Evolutionary conservation across 2,888 invertebrate species (phyloP).

Genomic region (Pollenia labialis): DNA sequence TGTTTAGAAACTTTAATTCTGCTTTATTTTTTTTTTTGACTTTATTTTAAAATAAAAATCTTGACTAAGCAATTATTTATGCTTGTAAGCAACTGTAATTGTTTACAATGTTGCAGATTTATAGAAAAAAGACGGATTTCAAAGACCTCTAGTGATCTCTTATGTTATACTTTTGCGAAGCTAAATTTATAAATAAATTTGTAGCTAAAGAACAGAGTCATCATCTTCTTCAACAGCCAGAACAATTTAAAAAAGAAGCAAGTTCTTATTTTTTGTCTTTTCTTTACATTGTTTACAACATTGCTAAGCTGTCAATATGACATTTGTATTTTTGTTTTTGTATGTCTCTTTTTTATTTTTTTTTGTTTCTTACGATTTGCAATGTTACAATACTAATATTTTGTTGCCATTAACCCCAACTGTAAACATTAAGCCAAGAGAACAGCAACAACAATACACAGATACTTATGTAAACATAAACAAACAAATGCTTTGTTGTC

Average conservation of each 20-base stretch:
- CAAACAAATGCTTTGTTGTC: constrained; percentile 14
- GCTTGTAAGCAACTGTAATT: constrained; percentile 57
- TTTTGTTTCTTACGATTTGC: constrained; percentile 17
- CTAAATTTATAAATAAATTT: constrained; percentile 27
- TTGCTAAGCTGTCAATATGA: constrained; percentile 65
- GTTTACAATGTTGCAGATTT: constrained; percentile 61
- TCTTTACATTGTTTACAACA: constrained; percentile 51
- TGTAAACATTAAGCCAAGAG: constrained; percentile 40
- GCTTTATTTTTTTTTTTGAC: not conserved
- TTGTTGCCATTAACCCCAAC: constrained; percentile 65
- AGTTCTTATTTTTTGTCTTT: constrained; percentile 11
- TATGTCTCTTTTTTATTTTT: not conserved
- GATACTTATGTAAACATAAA: not conserved
- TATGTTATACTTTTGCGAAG: constrained; percentile 3
- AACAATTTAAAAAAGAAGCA: constrained; percentile 8
- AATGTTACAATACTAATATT: constrained; percentile 36
- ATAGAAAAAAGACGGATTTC: not conserved
- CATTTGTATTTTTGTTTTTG: constrained; percentile 58
- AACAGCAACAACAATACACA: not conserved
- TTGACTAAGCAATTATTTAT: constrained; percentile 53
- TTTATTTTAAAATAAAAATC: constrained; percentile 27
- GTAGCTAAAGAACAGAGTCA: constrained; percentile 2
- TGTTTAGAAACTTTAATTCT: constrained; percentile 8
- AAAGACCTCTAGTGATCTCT: constrained; percentile 59
- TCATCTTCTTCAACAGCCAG: constrained; percentile 1